Base-by-base conservation (phyloP, 1,140 invertebrate species). In the Drosophila pseudoananassae region DNA sequence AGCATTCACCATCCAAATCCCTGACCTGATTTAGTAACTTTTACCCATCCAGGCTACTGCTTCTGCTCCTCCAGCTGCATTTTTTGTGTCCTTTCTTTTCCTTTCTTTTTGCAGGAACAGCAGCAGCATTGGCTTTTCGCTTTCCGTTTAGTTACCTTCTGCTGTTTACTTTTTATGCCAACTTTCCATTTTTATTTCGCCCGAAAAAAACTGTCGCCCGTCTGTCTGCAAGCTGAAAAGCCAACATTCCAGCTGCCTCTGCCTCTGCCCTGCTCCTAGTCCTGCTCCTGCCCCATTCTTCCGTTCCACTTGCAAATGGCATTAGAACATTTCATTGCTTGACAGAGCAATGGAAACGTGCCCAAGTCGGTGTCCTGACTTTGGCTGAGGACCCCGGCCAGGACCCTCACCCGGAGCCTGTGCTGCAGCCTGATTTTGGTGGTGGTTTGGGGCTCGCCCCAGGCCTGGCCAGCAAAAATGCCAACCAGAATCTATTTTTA, bases 71-170 rank as follows among this genome's bases (percentile, higher is more conserved):
- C 31, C 56, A 54, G 57, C 46, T 52, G 63, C 63, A 76, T 25
- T 69, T 49, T 64, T 31, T 33, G 17, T 64, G 54, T 40, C 52
- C 45, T 59, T 38, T 49, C 23, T 45, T 46, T 59, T 78, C 43
- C n/a, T 23, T 45, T 57, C 23, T 31, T 54, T 59, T 45, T 33
- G 71, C 25, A 27, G 25, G 1, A 27, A 7, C 4, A 27, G 25
- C 25, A 27, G 40, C 52, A 70, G 70, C 78, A 78, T 82, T 87
- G 78, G 69, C 83, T 80, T 80, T 68, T 72, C 23, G 72, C 55
- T 87, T 87, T 87, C 78, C 82, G 66, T 81, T 81, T 87, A 87
- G 78, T 75, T 87, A 87, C 83, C 82, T 82, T 38, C 72, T 57
- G 59, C 76, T 78, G 70, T 79, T 79, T 77, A 85, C 82, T 81